Conservation (phyloP, 2,797 vertebrate genomes). For the Arrhamphus sclerolepis region DNA sequence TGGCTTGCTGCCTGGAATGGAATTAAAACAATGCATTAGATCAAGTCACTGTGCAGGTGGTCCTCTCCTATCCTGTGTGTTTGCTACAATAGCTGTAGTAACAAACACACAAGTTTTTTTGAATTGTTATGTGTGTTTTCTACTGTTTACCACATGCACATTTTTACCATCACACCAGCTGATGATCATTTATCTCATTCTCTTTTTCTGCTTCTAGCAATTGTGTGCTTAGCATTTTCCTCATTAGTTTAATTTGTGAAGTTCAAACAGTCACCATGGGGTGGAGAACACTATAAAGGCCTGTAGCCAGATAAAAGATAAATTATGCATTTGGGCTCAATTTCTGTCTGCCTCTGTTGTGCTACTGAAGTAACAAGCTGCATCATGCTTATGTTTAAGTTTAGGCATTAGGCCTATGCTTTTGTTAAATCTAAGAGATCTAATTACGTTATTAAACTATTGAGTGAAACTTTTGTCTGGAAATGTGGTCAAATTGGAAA, state of each 20-base stretch:
- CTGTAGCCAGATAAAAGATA: conserved; percentile 54
- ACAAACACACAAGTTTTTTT: conserved; percentile 50
- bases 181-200: conserved; percentile 38
- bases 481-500: conserved; percentile 25
- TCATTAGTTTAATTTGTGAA: conserved; percentile 54
- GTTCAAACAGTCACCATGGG: conserved; percentile 61
- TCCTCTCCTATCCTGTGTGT: conserved; percentile 71
- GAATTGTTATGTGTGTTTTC: conserved; percentile 37
- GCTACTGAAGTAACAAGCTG: conserved; percentile 41
- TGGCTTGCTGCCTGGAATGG: conserved; percentile 35
- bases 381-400: conserved; percentile 19
- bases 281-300: conserved; percentile 56
- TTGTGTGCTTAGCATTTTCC: conserved; percentile 40
- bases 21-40: conserved; percentile 42
- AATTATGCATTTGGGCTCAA: conserved; percentile 53
- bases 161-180: conserved; percentile 36
- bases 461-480: conserved; percentile 26
- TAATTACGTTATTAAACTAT: conserved; percentile 7
- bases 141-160: conserved; percentile 33
- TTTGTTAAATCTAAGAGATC: conserved; percentile 28
- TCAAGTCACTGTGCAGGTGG: conserved; percentile 78
- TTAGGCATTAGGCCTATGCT: background rate
- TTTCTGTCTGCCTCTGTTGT: conserved; percentile 35
- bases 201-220: conserved; percentile 30
- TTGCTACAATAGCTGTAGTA: conserved; percentile 55